Evolutionary conservation across 1,140 invertebrate genomes (phyloP).

Genomic region (Heterodera carotae): DNA sequence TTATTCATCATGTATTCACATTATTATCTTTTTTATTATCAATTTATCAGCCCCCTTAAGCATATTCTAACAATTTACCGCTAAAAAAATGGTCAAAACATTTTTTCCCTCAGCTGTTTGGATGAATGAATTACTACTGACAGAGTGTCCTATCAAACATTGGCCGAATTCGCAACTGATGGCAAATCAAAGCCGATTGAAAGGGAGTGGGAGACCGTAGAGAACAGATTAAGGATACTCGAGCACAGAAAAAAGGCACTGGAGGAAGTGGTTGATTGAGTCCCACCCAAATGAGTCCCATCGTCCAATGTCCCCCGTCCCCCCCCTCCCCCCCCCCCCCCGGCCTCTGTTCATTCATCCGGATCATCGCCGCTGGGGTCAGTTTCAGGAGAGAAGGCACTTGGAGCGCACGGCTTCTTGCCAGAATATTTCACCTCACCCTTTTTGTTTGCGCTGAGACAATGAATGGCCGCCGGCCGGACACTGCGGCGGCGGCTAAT

Average conservation of each 20-base stretch:
- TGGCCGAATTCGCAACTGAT: neutral
- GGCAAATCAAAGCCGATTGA: constrained; percentile 14
- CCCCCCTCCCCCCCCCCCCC: too few species aligned
- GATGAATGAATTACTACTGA: neutral
- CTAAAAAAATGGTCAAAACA: too few species aligned
- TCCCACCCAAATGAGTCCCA: too few species aligned
- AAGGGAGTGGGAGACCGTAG: neutral
- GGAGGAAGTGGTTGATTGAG: too few species aligned
- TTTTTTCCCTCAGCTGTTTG: neutral
- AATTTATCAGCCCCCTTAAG: too few species aligned
- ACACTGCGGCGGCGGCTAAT: constrained; percentile 69
- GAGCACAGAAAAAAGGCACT: neutral
- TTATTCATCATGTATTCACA: too few species aligned
- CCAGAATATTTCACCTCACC: neutral
- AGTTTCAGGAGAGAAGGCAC: constrained; percentile 9
- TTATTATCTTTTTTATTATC: too few species aligned
- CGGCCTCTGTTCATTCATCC: neutral
- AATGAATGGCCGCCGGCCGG: too few species aligned
- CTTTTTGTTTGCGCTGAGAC: constrained; percentile 1
- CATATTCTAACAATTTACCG: too few species aligned
- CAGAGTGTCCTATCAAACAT: too few species aligned
- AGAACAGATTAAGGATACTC: neutral
- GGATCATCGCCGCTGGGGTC: neutral
- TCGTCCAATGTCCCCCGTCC: too few species aligned
- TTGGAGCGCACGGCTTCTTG: neutral